Evolutionary conservation across 2,113 vertebrate species (phyloP), one percentile per base, ranked within the genome.

Genomic region (Meleagris gallopavo): DNA sequence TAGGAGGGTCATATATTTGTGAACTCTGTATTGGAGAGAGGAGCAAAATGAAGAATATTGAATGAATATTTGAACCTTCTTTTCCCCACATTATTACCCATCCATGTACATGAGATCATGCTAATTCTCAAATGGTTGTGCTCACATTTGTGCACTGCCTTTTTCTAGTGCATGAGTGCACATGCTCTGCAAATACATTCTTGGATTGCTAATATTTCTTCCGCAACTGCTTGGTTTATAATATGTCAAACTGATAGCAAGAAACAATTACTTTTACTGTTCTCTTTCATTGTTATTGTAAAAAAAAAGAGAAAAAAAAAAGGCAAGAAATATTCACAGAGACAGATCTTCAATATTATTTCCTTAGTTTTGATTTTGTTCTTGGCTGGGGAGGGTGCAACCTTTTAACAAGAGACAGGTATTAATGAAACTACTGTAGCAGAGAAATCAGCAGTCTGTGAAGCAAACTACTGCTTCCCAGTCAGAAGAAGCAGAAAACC

Each of bases 351-450:
- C n/a, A 29, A 25, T 21, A 29, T 50, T 84, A 71, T 48, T 93
- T 58, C 13, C 22, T 93, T 54, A 82, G 69, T 83, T 46, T 93
- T 95, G 64, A 73, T 92, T 96, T 95, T 85, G 19, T 34, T 92
- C 55, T 86, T 77, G 66, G 10, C 40, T 90, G 55, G 41, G 34
- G 30, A 73, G 38, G 32, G 45, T 76, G 11, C 34, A 81, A 75
- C 43, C 52, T 96, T 95, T 92, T 91, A 74, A 90, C 22, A 43
- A 55, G 34, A 64, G 81, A 89, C 72, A 88, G 27, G 10, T 93
- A 92, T 94, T 91, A 95, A 97, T 88, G 83, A 88, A 96, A 57
- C 82, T 69, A 10, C 66, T 72, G 38, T 86, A 86, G 80, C 72
- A 91, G 52, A 91, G 60, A 95, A 97, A 96, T 91, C 83, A 89